Percentiles rank a stretch among this genome's conserved stretches.
Evolutionary conservation across 30 jellyfish, hydroid and myxozoan genomes (phyloP).

Genomic region (Hydra vulgaris): DNA sequence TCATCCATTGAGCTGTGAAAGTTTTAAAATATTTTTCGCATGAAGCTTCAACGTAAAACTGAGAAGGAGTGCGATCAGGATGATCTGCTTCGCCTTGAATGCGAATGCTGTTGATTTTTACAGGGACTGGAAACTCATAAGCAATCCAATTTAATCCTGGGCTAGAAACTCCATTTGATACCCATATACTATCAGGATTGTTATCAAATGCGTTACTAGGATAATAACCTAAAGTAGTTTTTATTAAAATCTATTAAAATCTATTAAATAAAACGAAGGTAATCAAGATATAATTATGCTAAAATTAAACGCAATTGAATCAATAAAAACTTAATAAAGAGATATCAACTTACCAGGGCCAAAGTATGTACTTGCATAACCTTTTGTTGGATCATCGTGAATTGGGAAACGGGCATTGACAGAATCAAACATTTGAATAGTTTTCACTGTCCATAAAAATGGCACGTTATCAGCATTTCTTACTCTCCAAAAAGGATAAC

Average conservation of each 20-base stretch:
- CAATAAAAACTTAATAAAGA: not conserved
- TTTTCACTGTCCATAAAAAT: conserved; percentile 66
- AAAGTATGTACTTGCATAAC: conserved; percentile 81
- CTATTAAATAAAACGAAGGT: no score
- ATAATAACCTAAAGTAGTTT: conserved; percentile 47
- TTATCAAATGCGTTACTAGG: conserved; percentile 95
- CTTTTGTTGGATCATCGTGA: conserved; percentile 58
- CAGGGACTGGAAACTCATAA: conserved; percentile 82
- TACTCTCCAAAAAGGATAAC: conserved; percentile 90
- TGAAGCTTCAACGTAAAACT: conserved; percentile 77
- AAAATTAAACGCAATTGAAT: not conserved
- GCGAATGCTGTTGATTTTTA: conserved; percentile 54
- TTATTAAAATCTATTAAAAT: not conserved
- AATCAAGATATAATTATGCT: no score
- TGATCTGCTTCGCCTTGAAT: conserved; percentile 86
- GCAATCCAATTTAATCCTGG: conserved; percentile 97
- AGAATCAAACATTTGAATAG: conserved; percentile 79
- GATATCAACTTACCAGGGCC: conserved; percentile 97
- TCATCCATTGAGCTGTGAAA: conserved; percentile 72
- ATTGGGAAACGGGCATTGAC: conserved; percentile 67
- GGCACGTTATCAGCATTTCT: conserved; percentile 85
- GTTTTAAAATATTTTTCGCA: conserved; percentile 92
- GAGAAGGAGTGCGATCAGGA: conserved; percentile 70
- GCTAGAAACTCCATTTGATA: conserved; percentile 79
- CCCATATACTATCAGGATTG: conserved; percentile 90